Conservation (phyloP, 2,113 vertebrate species). For the Hippotragus niger region DNA sequence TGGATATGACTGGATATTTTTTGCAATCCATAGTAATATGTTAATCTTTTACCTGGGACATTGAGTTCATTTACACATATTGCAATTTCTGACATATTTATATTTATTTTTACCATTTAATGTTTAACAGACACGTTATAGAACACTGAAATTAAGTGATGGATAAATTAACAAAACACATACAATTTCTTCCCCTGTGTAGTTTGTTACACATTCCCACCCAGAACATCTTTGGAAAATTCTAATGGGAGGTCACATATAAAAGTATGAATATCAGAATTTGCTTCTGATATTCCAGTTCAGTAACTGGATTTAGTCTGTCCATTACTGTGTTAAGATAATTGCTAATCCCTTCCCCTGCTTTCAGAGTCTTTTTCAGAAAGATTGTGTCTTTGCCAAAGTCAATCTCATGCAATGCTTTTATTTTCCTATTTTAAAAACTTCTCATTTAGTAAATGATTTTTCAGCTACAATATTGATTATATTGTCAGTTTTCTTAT, state of each 20-base stretch:
- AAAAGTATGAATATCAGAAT: not conserved
- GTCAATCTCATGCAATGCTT: not conserved
- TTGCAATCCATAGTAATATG: not conserved
- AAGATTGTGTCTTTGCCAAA: not conserved
- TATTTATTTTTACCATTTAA: not conserved
- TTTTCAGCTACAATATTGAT: conserved; percentile 71
- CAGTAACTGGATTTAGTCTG: not conserved
- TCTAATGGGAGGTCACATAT: not conserved
- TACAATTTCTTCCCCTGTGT: not conserved
- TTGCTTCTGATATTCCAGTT: not conserved
- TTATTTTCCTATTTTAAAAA: conserved; percentile 64
- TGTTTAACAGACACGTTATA: not conserved
- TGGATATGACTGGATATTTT: not conserved
- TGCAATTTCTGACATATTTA: not conserved
- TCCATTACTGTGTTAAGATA: not conserved
- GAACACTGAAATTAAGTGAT: not conserved
- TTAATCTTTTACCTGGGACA: not conserved
- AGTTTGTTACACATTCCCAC: not conserved
- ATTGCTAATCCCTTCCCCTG: not conserved
- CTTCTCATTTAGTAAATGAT: conserved; percentile 75
- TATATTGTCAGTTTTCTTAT: not conserved
- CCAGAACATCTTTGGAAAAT: not conserved
- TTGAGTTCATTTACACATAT: not conserved
- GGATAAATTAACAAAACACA: not conserved
- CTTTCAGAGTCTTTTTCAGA: not conserved